phyloP scores from a whole-genome alignment of 64 coral and sea anemone species.

The Trachythela sp. region DNA sequence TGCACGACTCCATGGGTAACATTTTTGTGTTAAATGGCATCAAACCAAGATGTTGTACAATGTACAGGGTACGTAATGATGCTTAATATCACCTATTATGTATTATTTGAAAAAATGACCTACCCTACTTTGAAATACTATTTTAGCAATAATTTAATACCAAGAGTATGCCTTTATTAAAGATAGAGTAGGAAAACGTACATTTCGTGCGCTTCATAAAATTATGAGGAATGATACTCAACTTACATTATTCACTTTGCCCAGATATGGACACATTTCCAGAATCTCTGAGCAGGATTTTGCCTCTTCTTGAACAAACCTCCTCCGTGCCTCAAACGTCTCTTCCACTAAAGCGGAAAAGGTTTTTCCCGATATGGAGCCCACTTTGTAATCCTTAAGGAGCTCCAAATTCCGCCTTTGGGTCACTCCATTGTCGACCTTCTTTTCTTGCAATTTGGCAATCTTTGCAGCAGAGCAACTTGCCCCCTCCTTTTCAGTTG shows the following conservation, averaged over 20 bases:
- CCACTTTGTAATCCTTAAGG: neutral
- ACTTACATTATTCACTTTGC: slow-evolving; percentile 29
- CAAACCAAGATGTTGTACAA: no score
- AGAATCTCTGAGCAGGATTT: slow-evolving; percentile 24
- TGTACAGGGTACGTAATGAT: no score
- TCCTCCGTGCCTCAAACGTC: neutral
- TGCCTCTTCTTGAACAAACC: neutral
- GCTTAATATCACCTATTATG: no score
- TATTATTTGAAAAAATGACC: no score
- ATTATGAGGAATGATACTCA: no score
- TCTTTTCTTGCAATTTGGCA: neutral
- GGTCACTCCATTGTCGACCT: neutral
- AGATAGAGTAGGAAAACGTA: no score
- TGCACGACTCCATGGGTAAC: no score
- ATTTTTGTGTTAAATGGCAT: no score
- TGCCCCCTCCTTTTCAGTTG: neutral
- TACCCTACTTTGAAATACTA: no score
- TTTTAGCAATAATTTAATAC: no score
- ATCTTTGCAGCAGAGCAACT: neutral
- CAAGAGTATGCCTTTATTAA: no score
- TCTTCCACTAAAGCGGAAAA: slow-evolving; percentile 17
- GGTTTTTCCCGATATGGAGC: neutral
- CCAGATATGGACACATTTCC: slow-evolving; percentile 29
- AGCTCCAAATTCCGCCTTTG: slow-evolving; percentile 27
- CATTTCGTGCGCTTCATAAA: no score